phyloP scores from a whole-genome alignment of 2,888 invertebrate genomes.

The Blastobasis lacticolella region DNA sequence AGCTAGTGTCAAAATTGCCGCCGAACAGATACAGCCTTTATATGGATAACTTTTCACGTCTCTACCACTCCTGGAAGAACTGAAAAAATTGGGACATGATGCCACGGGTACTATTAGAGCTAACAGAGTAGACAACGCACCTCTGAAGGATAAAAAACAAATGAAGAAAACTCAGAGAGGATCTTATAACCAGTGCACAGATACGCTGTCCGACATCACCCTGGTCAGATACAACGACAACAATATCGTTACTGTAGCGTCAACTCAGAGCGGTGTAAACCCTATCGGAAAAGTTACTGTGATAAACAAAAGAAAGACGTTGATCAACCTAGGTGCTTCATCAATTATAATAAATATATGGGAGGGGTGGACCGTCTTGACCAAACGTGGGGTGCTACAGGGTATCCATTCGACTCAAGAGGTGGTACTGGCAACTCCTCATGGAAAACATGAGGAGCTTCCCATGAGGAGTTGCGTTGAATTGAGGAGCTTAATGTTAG shows the following conservation, averaged over 20 bases:
- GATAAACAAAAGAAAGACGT: slow-evolving; percentile 17
- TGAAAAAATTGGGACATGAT: background rate
- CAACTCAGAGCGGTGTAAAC: slow-evolving; percentile 18
- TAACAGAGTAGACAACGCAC: slow-evolving; percentile 20
- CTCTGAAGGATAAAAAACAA: slow-evolving; percentile 14
- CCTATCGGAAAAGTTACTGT: slow-evolving; percentile 19
- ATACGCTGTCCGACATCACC: slow-evolving; percentile 18
- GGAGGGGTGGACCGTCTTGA: slow-evolving; percentile 21
- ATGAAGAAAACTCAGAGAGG: slow-evolving; percentile 21
- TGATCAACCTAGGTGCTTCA: slow-evolving; percentile 17
- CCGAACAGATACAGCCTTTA: background rate
- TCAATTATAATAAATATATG: slow-evolving; percentile 20
- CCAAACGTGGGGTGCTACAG: slow-evolving; percentile 17
- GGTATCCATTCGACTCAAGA: slow-evolving; percentile 15
- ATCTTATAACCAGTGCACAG: slow-evolving; percentile 20
- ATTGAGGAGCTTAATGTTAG: no score
- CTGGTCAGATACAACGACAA: slow-evolving; percentile 23
- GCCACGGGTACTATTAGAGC: slow-evolving; percentile 5
- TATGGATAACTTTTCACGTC: background rate
- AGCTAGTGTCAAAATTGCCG: no score
- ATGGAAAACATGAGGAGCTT: no score
- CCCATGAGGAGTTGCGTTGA: no score
- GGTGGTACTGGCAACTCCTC: slow-evolving; percentile 18
- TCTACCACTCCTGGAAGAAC: background rate
- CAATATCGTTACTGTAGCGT: slow-evolving; percentile 18